phyloP scores from a whole-genome alignment of 2,113 vertebrate species.

The Perca fluviatilis region DNA sequence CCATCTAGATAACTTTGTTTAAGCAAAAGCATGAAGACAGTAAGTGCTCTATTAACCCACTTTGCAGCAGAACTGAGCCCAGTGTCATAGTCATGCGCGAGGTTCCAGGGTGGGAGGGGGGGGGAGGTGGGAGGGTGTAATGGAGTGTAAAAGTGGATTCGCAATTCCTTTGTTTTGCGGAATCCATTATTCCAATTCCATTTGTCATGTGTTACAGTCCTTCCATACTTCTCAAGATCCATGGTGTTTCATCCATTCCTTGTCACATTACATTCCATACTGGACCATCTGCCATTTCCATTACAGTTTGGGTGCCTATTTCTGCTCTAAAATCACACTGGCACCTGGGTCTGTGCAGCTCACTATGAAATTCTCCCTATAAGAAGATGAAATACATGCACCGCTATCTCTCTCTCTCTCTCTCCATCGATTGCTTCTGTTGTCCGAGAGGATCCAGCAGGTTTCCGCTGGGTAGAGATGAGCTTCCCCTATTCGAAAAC shows the following conservation, averaged over 20 bases:
- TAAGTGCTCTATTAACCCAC: constrained; percentile 63
- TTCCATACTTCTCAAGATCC: too few relatives aligned
- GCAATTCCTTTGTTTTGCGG: too few relatives aligned
- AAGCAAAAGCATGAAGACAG: constrained; percentile 45
- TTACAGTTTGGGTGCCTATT: constrained; percentile 51
- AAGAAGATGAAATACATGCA: constrained; percentile 66
- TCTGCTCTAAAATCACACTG: constrained; percentile 52
- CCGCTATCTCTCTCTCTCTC: constrained; percentile 1
- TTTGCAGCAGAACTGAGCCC: constrained; percentile 43
- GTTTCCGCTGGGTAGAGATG: constrained; percentile 73
- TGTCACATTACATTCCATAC: too few relatives aligned
- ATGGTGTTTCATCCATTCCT: too few relatives aligned
- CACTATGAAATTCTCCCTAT: constrained; percentile 48
- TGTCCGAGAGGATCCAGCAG: constrained; percentile 72
- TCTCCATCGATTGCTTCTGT: constrained; percentile 55
- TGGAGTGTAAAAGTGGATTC: too few relatives aligned
- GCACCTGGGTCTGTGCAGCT: constrained; percentile 47
- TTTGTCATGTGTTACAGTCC: too few relatives aligned
- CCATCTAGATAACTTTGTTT: constrained; percentile 56
- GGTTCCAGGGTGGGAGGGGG: too few relatives aligned
- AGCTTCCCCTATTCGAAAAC: constrained; percentile 75
- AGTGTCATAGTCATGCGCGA: too few relatives aligned
- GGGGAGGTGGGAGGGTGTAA: too few relatives aligned
- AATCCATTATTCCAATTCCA: too few relatives aligned
- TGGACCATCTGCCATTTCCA: constrained; percentile 51